Base-by-base conservation (phyloP, 2,888 invertebrate species). In the Phaonia tiefii region DNA sequence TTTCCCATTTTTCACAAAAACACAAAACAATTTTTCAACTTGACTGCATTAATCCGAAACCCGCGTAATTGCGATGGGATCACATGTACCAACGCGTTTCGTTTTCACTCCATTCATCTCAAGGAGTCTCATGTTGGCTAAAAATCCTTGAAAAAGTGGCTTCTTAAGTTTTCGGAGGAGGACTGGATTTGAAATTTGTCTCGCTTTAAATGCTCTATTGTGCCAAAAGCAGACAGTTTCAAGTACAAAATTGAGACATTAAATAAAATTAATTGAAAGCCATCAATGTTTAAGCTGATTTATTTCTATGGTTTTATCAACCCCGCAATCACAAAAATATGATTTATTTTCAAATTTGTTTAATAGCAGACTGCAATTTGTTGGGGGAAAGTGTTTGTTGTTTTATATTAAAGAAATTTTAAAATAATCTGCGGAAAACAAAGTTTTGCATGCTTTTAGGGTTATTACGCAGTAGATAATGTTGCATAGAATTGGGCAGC, bases 21-120 rank as follows among this genome's bases (percentile, higher is more conserved):
- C n/a, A 75, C 42, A 76, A 76, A 69, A 75, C 20, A 76, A 73
- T 76, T 76, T 76, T 80, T 80, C 76, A 80, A 77, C 70, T 66
- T 80, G 76, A 77, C 58, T 71, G 73, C 70, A 80, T 80, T 60
- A 63, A 63, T 63, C 42, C 63, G 39, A 20, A 51, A 20, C 51
- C 42, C 39, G 22, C 22, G n/a, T 42, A 22, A n/a, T 31, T 3
- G 31, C 31, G 8, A 31, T 3, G 31, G 31, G 8, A 11, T 58
- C 4, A 15, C 7, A 20, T 17, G 11, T 10, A 56, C 15, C 17
- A 39, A 11, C 2, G 37, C 39, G 31, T 31, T 5, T 63, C 63
- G 63, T 39, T 20, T 60, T 39, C 11, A 1, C 20, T 54, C 54
- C 3, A 54, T 20, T 1, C 20, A 54, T 54, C 3, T 54, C 54